Conservation (phyloP, 1,140 invertebrate genomes). For the Drosophila rufa region DNA sequence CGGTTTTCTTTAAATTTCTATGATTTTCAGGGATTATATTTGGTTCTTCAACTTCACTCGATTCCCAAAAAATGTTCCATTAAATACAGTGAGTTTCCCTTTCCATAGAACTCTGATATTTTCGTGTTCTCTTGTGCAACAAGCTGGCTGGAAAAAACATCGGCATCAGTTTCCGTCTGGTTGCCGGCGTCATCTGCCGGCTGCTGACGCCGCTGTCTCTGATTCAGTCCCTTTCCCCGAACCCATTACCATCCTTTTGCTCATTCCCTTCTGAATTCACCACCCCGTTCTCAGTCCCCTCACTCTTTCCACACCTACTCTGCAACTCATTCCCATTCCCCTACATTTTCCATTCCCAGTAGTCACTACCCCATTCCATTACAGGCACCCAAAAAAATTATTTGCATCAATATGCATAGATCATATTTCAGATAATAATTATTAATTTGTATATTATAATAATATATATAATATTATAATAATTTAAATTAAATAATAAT, state of each 20-base stretch:
- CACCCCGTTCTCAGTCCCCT: neutral
- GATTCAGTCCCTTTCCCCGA: constrained; percentile 14
- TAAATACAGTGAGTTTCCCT: constrained; percentile 8
- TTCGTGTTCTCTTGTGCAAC: constrained; percentile 55
- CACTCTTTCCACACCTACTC: neutral
- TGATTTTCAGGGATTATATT: neutral
- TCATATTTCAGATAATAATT: too few species aligned
- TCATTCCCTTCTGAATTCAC: neutral
- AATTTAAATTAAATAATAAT: too few species aligned
- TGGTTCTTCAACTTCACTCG: constrained; percentile 5
- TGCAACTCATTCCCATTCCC: neutral
- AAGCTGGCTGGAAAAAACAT: constrained; percentile 37
- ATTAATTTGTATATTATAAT: too few species aligned
- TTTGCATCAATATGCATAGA: neutral
- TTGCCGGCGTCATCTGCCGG: constrained; percentile 66
- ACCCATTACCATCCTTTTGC: neutral
- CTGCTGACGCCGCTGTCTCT: constrained; percentile 46
- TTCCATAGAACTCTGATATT: constrained; percentile 16
- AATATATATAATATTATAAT: too few species aligned
- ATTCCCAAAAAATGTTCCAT: constrained; percentile 15
- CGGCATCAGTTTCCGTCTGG: constrained; percentile 60
- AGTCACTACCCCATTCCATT: constrained; percentile 2
- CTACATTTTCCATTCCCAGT: neutral
- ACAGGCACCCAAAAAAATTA: neutral
- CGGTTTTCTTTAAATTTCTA: neutral